Evolutionary conservation across 2,888 invertebrate genomes (phyloP), one percentile per base, ranked within the genome.

Genomic region (Elmis aenea): DNA sequence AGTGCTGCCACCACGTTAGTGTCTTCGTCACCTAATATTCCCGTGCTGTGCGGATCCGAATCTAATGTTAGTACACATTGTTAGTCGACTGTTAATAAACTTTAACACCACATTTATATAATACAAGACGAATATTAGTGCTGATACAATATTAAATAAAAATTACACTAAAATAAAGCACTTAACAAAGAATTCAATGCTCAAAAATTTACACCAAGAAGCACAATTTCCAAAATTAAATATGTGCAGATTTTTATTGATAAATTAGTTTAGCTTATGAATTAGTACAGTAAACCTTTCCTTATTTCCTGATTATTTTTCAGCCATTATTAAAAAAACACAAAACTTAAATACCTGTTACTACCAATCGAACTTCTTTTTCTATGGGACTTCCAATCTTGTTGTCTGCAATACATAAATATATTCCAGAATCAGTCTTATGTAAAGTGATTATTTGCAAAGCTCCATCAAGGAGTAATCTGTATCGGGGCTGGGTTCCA

Each of bases 321-420:
- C n/a, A n/a, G n/a, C n/a, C n/a, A n/a, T n/a, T n/a, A n/a, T n/a
- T n/a, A n/a, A n/a, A n/a, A n/a, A n/a, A n/a, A n/a, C n/a, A n/a
- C n/a, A n/a, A n/a, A n/a, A n/a, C n/a, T n/a, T n/a, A n/a, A n/a
- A n/a, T 69, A 91, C 91, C 88, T 63, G 76, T 76, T 29, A 91
- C 82, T 43, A 79, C 73, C 5, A 92, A 71, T 37, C 72, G 73
- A 36, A 88, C 75, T 66, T 86, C 79, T 49, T 74, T 75, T 53
- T 79, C 76, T 16, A 77, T 74, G 8, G 86, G 79, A 28, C 73
- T 66, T 10, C 85, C 86, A 13, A 85, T 67, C 2, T 77, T 78
- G 66, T 94, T 94, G 59, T 83, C 81, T 1, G 90, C 94, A 5
- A 81, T 75, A 59, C 94, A 94, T 34, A 85, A 76, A 65, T 94